Conservation (phyloP, 2,888 invertebrate species). For the Drosophila mimica region DNA sequence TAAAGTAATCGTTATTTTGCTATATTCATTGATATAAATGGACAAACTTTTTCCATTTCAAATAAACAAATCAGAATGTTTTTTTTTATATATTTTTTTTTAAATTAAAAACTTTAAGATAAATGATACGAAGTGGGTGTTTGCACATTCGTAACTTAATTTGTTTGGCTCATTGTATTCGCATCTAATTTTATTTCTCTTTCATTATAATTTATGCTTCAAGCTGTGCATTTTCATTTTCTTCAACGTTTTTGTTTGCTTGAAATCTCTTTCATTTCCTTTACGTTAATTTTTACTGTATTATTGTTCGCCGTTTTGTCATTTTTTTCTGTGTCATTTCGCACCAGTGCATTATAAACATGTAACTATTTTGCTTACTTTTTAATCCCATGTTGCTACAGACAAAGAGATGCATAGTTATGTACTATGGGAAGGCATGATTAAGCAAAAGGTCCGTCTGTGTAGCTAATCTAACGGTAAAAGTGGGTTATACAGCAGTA, state of each 20-base stretch:
- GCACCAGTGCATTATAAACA: constrained; percentile 51
- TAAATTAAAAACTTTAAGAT: constrained; percentile 6
- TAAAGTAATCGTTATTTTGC: neutral
- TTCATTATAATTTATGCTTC: constrained; percentile 49
- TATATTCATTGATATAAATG: neutral
- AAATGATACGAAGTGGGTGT: constrained; percentile 40
- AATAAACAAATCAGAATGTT: neutral
- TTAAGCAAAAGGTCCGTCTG: constrained; percentile 32
- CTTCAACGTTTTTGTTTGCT: constrained; percentile 28
- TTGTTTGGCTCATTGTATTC: constrained; percentile 40
- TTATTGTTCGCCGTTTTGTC: constrained; percentile 48
- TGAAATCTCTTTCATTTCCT: constrained; percentile 41
- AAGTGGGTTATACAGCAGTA: constrained; percentile 47
- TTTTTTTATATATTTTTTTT: neutral
- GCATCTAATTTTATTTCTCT: constrained; percentile 42
- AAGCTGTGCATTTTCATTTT: constrained; percentile 48
- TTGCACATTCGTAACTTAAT: constrained; percentile 7
- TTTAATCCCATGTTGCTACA: constrained; percentile 18
- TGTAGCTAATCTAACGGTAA: constrained; percentile 23
- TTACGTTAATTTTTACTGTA: constrained; percentile 44
- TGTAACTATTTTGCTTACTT: constrained; percentile 58
- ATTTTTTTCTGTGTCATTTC: constrained; percentile 67
- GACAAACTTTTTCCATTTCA: neutral
- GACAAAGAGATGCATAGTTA: constrained; percentile 11
- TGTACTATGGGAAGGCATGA: constrained; percentile 41